Evolutionary conservation across 2,797 vertebrate genomes (phyloP).

Genomic region (Pangasius sanitwongsei): DNA sequence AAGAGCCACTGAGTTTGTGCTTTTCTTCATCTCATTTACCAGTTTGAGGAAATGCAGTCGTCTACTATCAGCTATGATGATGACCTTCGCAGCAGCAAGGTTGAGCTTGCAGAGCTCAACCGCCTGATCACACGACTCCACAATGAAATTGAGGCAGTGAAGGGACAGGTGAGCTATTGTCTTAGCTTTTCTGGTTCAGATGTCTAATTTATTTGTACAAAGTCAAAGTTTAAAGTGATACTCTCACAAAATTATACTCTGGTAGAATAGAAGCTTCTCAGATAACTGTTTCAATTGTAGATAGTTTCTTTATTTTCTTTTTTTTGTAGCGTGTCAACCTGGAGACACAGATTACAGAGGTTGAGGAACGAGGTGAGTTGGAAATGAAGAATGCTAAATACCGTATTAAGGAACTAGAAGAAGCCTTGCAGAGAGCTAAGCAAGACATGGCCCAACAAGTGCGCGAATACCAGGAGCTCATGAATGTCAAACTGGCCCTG

Average conservation of each 20-base stretch:
- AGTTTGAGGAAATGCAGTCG: slow-evolving; percentile 70
- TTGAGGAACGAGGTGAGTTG: slow-evolving; percentile 70
- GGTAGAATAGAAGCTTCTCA: slow-evolving; percentile 4
- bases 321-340: slow-evolving; percentile 71
- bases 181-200: background rate
- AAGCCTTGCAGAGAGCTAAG: slow-evolving; percentile 81
- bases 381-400: slow-evolving; percentile 72
- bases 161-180: slow-evolving; percentile 77
- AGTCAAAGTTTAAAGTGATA: background rate
- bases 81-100: slow-evolving; percentile 79
- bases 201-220: background rate
- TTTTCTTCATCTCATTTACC: background rate
- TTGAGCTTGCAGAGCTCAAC: slow-evolving; percentile 84
- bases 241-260: background rate
- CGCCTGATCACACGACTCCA: slow-evolving; percentile 85
- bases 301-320: background rate
- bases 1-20: background rate
- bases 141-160: slow-evolving; percentile 85
- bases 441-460: slow-evolving; percentile 87
- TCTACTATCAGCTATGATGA: slow-evolving; percentile 62
- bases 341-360: slow-evolving; percentile 70
- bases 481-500: slow-evolving; percentile 90
- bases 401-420: slow-evolving; percentile 75
- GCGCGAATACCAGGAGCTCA: slow-evolving; percentile 87
- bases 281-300: too few relatives aligned